Evolutionary conservation across 1,140 invertebrate genomes (phyloP).

Genomic region (Sinella curviseta): DNA sequence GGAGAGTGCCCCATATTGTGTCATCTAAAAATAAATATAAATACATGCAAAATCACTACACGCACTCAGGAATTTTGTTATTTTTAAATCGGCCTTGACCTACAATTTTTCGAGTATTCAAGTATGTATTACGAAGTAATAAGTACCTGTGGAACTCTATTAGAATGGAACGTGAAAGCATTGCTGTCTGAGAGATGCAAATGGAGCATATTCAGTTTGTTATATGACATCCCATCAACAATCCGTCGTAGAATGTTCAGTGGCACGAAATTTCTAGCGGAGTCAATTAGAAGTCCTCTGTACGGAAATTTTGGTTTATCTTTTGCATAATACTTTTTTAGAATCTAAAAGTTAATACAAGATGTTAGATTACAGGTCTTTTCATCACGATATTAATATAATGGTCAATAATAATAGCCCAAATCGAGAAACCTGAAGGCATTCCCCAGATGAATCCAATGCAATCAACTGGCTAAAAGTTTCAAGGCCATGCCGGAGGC

Average conservation of each 20-base stretch:
- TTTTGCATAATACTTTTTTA: slow-evolving; percentile 34
- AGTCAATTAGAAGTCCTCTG: slow-evolving; percentile 71
- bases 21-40: slow-evolving; percentile 33
- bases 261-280: slow-evolving; percentile 73
- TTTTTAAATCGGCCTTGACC: too few relatives aligned
- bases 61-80: too few relatives aligned
- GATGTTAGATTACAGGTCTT: too few relatives aligned
- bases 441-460: slow-evolving; percentile 45
- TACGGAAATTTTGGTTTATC: slow-evolving; percentile 44
- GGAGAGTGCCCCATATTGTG: slow-evolving; percentile 54
- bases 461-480: slow-evolving; percentile 72
- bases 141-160: slow-evolving; percentile 66
- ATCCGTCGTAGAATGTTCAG: slow-evolving; percentile 68
- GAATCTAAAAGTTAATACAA: slow-evolving; percentile 31
- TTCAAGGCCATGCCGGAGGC: slow-evolving; percentile 73
- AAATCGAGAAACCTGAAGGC: slow-evolving; percentile 32
- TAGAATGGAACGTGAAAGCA: slow-evolving; percentile 73
- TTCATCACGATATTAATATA: background rate
- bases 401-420: background rate
- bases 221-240: slow-evolving; percentile 73
- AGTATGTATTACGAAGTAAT: too few relatives aligned
- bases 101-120: too few relatives aligned
- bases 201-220: slow-evolving; percentile 81
- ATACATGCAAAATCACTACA: too few relatives aligned
- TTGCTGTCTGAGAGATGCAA: slow-evolving; percentile 83